Conservation (phyloP, 2,113 vertebrate species). For the Poeciliopsis prolifica region DNA sequence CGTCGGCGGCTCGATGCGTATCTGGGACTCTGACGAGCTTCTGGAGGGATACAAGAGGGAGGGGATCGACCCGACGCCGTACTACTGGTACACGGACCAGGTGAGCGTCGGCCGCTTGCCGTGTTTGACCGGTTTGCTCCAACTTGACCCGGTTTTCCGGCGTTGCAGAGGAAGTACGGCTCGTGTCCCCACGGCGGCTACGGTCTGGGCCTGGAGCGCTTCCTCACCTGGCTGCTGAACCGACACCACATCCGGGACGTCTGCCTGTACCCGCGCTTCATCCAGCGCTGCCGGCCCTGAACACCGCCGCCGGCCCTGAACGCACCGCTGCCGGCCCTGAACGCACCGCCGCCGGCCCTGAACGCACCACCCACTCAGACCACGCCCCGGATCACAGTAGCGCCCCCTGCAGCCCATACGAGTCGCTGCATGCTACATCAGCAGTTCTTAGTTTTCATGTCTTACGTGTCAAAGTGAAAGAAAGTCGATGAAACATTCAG, state of each 20-base stretch:
- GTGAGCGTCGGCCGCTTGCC: slow-evolving; percentile 19
- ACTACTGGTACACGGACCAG: slow-evolving; percentile 75
- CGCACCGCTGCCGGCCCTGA: too few species aligned
- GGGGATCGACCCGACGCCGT: slow-evolving; percentile 88
- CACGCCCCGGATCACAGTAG: background rate
- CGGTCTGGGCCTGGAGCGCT: slow-evolving; percentile 92
- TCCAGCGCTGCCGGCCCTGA: slow-evolving; percentile 94
- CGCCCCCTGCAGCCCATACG: background rate
- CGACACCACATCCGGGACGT: slow-evolving; percentile 95
- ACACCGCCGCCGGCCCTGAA: too few species aligned
- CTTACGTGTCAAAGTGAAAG: too few species aligned
- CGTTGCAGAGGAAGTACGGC: slow-evolving; percentile 90
- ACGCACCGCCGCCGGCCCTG: slow-evolving; percentile 85
- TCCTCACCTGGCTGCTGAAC: slow-evolving; percentile 97
- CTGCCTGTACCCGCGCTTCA: slow-evolving; percentile 93
- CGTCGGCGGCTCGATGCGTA: slow-evolving; percentile 96
- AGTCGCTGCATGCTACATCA: background rate
- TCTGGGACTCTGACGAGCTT: slow-evolving; percentile 90
- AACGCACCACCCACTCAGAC: background rate
- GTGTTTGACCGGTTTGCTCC: too few species aligned
- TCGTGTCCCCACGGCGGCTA: slow-evolving; percentile 95
- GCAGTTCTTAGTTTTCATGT: background rate
- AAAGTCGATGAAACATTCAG: background rate
- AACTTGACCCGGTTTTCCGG: background rate
- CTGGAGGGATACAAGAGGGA: slow-evolving; percentile 93